Evolutionary conservation across 2,888 invertebrate species (phyloP).

Genomic region (Monoplex corrugatus): DNA sequence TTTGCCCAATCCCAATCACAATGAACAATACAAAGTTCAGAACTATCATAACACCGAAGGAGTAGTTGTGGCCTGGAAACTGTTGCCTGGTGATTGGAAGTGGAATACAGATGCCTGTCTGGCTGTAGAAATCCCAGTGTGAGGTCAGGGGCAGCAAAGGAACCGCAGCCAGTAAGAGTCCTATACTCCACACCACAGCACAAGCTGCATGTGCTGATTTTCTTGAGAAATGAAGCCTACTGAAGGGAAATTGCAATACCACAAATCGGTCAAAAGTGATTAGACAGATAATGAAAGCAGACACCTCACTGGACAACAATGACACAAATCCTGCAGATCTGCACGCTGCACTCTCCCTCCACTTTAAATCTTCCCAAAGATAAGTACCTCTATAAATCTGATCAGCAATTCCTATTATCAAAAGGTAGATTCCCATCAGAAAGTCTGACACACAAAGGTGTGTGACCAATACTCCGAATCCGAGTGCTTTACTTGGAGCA

Average conservation of each 20-base stretch:
- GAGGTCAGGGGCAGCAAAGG: constrained; percentile 74
- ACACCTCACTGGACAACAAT: constrained; percentile 84
- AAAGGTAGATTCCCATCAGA: background rate
- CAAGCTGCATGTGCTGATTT: constrained; percentile 64
- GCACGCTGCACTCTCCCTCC: constrained; percentile 59
- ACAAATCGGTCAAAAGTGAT: constrained; percentile 86
- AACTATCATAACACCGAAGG: constrained; percentile 76
- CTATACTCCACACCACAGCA: constrained; percentile 68
- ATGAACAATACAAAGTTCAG: constrained; percentile 76
- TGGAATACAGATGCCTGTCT: constrained; percentile 77
- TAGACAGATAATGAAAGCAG: constrained; percentile 85
- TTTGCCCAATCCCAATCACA: constrained; percentile 75
- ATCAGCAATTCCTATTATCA: background rate
- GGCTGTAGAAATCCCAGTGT: constrained; percentile 70
- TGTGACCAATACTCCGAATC: background rate
- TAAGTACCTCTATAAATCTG: background rate
- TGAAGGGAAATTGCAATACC: constrained; percentile 85
- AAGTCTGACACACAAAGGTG: background rate
- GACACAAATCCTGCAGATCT: constrained; percentile 64
- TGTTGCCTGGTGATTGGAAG: constrained; percentile 77
- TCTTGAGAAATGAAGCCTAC: constrained; percentile 61
- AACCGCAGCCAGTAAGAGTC: constrained; percentile 65
- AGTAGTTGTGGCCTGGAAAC: constrained; percentile 79
- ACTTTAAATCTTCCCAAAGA: background rate
- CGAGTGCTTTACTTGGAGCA: background rate